Conservation (phyloP, 2,113 vertebrate genomes). For the Rhinoderma darwinii region DNA sequence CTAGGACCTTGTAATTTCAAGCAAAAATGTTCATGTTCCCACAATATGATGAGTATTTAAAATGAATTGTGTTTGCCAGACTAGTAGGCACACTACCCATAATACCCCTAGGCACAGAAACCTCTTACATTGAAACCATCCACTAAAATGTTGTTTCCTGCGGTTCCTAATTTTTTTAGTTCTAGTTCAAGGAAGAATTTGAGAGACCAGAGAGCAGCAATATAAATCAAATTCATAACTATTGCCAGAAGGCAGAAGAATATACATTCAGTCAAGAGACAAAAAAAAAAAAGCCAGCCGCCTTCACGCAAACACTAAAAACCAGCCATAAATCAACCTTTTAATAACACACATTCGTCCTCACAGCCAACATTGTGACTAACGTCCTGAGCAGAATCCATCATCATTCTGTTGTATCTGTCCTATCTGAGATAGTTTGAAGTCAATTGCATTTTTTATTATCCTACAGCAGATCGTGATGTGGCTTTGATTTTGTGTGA, state of each 20-base stretch:
- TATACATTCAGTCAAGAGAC: conserved; percentile 31
- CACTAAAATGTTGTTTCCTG: too few species aligned
- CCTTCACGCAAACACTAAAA: conserved; percentile 55
- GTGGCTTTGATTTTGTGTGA: background rate
- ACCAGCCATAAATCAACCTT: conserved; percentile 48
- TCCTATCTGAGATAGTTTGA: background rate
- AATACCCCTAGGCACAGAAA: background rate
- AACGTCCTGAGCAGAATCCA: conserved; percentile 40
- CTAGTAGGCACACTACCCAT: background rate
- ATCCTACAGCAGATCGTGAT: conserved; percentile 17
- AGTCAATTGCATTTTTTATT: conserved; percentile 42
- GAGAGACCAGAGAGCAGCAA: background rate
- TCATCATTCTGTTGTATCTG: conserved; percentile 46
- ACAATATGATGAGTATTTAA: background rate
- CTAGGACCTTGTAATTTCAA: too few species aligned
- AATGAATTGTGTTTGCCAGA: too few species aligned
- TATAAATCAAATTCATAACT: conserved; percentile 16
- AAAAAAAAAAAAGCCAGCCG: conserved; percentile 14
- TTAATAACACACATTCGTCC: conserved; percentile 50
- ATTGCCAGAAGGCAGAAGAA: conserved; percentile 42
- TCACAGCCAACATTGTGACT: conserved; percentile 54
- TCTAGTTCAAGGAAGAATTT: conserved; percentile 1
- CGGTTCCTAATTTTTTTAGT: background rate
- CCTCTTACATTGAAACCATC: background rate
- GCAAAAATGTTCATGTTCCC: background rate